Evolutionary conservation across 2,888 invertebrate genomes (phyloP), one percentile per base, ranked within the genome.

Genomic region (Hirtodrosophila trivittata): DNA sequence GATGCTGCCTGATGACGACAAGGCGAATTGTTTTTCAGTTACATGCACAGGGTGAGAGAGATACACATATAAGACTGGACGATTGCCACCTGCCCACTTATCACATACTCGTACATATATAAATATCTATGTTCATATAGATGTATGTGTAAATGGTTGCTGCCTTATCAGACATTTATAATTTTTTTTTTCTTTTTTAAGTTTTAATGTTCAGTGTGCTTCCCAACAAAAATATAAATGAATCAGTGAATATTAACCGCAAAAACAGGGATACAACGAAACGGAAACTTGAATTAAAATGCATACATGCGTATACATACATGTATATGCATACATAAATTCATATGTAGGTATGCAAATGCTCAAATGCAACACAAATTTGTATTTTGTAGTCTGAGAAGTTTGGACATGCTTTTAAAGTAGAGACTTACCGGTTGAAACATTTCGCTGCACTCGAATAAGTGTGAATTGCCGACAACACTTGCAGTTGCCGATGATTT

Each of bases 371-470:
- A n/a, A n/a, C n/a, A n/a, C n/a, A n/a, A n/a, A n/a, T n/a, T n/a
- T n/a, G n/a, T n/a, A n/a, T n/a, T n/a, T n/a, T n/a, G n/a, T n/a
- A n/a, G n/a, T n/a, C n/a, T n/a, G n/a, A n/a, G n/a, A n/a, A n/a
- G n/a, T 21, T 21, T 21, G 5, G 3, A 21, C 18, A 3, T 21
- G 2, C 18, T 26, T 47, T n/a, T n/a, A n/a, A 10, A 12, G 9
- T 35, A 12, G 7, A 10, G 13, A 85, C 80, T 80, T 69, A 80
- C 86, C 78, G 58, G 13, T 42, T 72, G 58, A 26, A 78, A 73
- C 28, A 85, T 57, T 41, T 80, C 82, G 56, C 66, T 62, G 55
- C 86, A 82, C 30, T 82, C 83, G 12, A 65, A 85, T 39, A 52
- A 82, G 28, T 62, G 82, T 57, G 68, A 57, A 56, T 75, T 84